Percentiles rank a stretch among this genome's conserved stretches.
phyloP scores from a whole-genome alignment of 2,888 invertebrate species.

The Himalopsyche japonica region DNA sequence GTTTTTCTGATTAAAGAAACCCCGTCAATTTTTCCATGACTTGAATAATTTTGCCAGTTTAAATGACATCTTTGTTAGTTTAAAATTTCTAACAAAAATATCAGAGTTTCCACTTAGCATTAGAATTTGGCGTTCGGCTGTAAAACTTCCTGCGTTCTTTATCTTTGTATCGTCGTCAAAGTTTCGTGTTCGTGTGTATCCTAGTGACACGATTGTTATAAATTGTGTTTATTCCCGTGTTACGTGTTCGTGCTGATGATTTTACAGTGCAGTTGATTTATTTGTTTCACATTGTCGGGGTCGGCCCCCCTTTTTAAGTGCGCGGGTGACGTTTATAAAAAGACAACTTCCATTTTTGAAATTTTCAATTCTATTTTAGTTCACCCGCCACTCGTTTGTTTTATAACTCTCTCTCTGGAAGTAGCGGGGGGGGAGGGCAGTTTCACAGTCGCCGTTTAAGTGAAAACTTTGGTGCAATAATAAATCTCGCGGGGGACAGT shows the following conservation, averaged over 20 bases:
- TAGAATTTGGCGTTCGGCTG: no score
- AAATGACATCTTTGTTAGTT: no score
- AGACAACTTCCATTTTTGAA: background rate
- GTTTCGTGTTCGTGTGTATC: background rate
- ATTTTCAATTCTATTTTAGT: background rate
- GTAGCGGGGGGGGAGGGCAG: background rate
- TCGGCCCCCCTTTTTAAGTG: background rate
- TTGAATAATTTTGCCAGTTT: no score
- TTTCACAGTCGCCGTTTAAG: background rate
- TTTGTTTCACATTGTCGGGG: background rate
- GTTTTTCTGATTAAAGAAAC: no score
- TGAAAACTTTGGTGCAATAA: conserved; percentile 11
- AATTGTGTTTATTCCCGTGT: background rate
- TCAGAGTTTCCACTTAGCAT: no score
- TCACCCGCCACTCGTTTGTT: background rate
- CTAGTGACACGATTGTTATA: background rate
- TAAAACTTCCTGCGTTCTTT: background rate
- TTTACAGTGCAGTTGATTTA: background rate
- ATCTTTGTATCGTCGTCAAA: background rate
- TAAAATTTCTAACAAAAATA: no score
- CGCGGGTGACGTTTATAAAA: background rate
- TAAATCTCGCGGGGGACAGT: background rate
- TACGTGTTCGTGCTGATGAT: background rate
- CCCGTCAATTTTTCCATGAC: no score
- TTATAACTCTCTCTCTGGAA: background rate